Evolutionary conservation across 2,113 vertebrate genomes (phyloP).

Genomic region (Amia ocellicauda): DNA sequence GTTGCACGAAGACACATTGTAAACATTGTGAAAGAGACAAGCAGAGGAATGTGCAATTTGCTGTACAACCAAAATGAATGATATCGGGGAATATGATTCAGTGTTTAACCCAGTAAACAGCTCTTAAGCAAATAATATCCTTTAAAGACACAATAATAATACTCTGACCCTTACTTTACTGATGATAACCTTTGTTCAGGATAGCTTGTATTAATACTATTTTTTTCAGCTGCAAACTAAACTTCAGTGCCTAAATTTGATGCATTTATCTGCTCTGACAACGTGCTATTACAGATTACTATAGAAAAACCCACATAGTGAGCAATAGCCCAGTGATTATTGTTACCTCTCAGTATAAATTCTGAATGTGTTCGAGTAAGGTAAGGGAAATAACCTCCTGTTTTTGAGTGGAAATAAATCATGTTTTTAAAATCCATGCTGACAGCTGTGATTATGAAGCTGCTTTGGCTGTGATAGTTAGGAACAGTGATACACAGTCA

Average conservation of each 20-base stretch:
- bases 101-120: neutral
- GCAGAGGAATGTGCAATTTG: no score
- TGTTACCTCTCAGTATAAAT: conserved; percentile 2
- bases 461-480: conserved; percentile 27
- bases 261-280: conserved; percentile 1
- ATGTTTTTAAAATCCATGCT: conserved; percentile 35
- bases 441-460: conserved; percentile 30
- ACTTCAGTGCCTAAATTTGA: conserved; percentile 1
- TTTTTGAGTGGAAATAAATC: conserved; percentile 18
- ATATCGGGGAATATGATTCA: neutral
- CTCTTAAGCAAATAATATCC: neutral
- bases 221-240: neutral
- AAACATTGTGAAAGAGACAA: no score
- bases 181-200: neutral
- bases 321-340: neutral
- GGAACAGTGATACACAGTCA: neutral
- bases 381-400: conserved; percentile 3
- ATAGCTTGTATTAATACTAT: neutral
- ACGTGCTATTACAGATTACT: conserved; percentile 9
- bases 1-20: conserved; percentile 41
- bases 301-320: neutral
- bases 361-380: conserved; percentile 11
- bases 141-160: neutral
- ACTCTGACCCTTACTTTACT: neutral
- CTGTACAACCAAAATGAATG: neutral